phyloP scores from a whole-genome alignment of 2,113 vertebrate species.

The Proterorhinus semilunaris region DNA sequence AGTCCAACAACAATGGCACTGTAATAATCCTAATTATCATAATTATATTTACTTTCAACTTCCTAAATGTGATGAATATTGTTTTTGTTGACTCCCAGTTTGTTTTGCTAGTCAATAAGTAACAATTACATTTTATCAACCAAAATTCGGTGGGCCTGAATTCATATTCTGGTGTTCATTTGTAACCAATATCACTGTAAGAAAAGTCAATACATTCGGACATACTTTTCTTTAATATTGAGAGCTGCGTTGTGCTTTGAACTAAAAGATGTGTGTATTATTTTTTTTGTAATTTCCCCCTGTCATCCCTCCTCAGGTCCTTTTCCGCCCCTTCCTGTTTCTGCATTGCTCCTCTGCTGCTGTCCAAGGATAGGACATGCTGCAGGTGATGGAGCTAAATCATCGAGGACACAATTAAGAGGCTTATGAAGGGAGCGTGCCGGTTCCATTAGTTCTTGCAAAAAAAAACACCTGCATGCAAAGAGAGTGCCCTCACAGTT shows the following conservation, averaged over 20 bases:
- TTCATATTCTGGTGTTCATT: neutral
- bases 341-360: conserved; percentile 13
- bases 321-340: neutral
- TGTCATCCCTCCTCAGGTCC: neutral
- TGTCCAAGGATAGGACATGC: conserved; percentile 75
- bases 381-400: conserved; percentile 73
- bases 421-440: conserved; percentile 67
- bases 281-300: neutral
- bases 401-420: conserved; percentile 82
- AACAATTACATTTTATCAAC: no score
- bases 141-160: no score
- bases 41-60: no score
- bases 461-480: conserved; percentile 35
- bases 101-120: neutral
- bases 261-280: neutral
- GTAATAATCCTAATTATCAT: no score
- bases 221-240: neutral
- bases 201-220: neutral
- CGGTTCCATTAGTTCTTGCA: conserved; percentile 44
- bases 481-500: conserved; percentile 56
- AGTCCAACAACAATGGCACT: no score
- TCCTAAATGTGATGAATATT: neutral
- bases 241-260: neutral
- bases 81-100: neutral
- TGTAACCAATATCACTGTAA: neutral